Percentiles rank a stretch among this genome's conserved stretches.
These are phyloP conservation scores for Lordiphosa andalusiaca DNA, from an alignment of 2,888 invertebrate species.

Conservation along the genomic window DNA sequence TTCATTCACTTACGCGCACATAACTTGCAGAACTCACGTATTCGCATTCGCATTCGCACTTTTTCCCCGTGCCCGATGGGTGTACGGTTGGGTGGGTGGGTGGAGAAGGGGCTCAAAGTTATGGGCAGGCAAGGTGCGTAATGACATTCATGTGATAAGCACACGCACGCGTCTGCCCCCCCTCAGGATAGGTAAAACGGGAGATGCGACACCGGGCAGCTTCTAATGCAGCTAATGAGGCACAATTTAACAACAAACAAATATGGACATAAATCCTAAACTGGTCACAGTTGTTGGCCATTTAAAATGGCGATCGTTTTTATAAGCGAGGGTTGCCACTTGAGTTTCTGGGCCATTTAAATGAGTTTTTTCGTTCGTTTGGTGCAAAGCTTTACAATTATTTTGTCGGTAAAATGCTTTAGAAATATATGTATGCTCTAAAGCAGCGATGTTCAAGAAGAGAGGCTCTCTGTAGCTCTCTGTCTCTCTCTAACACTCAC, in stretches of 20 bases:
- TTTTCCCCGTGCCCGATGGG: constrained; percentile 2
- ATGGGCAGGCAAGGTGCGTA: constrained; percentile 63
- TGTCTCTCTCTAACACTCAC: no score
- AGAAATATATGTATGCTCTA: no score
- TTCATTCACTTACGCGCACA: constrained; percentile 79
- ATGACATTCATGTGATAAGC: constrained; percentile 71
- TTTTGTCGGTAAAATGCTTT: no score
- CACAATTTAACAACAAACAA: constrained; percentile 44
- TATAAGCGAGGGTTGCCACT: no score
- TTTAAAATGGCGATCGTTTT: constrained; percentile 36
- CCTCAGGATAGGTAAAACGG: constrained; percentile 39
- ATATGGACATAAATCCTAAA: constrained; percentile 68
- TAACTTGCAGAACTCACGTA: constrained; percentile 79
- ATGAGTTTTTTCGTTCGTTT: no score
- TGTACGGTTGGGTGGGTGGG: constrained; percentile 3
- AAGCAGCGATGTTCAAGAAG: no score
- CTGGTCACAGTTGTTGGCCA: constrained; percentile 43
- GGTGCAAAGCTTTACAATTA: no score
- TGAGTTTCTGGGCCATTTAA: no score
- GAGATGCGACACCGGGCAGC: constrained; percentile 13
- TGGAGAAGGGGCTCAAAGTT: constrained; percentile 47
- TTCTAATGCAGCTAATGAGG: constrained; percentile 69
- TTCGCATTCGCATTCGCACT: constrained; percentile 63
- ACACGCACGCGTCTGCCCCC: constrained; percentile 62
- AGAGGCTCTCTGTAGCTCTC: no score